A percentile compares a stretch with the other conserved stretches of the same genome.
phyloP scores from a whole-genome alignment of 2,797 vertebrate species.

The Brotula barbata region DNA sequence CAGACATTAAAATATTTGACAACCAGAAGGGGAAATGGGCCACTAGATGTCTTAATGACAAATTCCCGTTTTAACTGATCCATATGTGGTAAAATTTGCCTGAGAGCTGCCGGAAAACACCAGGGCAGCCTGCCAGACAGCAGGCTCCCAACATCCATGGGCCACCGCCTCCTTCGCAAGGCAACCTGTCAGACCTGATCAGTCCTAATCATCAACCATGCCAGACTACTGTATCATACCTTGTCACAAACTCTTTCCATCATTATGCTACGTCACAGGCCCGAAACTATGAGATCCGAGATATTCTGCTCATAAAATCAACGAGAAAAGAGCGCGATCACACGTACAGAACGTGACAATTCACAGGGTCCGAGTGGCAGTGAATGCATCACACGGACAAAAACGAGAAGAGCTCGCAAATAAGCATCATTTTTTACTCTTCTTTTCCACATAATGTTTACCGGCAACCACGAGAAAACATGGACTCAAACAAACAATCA shows the following conservation, averaged over 20 bases:
- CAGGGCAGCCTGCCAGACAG: constrained; percentile 44
- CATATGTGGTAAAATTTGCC: constrained; percentile 17
- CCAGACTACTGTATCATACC: constrained; percentile 41
- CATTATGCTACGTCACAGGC: background rate
- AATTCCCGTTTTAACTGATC: constrained; percentile 24
- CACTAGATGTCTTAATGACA: background rate
- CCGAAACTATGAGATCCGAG: background rate
- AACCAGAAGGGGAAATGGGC: no score
- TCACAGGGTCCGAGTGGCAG: constrained; percentile 6
- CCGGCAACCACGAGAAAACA: no score
- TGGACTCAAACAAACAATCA: no score
- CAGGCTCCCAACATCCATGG: constrained; percentile 34
- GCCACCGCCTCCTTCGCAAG: background rate
- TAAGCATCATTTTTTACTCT: background rate
- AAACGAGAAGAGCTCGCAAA: background rate
- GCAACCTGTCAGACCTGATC: constrained; percentile 64
- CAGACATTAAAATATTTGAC: no score
- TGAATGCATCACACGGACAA: constrained; percentile 1
- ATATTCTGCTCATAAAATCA: background rate
- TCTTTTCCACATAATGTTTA: background rate
- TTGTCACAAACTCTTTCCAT: constrained; percentile 17
- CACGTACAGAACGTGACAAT: constrained; percentile 18
- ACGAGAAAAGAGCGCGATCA: constrained; percentile 1
- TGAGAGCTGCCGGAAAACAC: constrained; percentile 40
- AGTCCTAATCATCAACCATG: constrained; percentile 35